A percentile compares a stretch with the other conserved stretches of the same genome.
These are phyloP conservation scores for Mastacembelus armatus DNA, from an alignment of 2,797 vertebrate species.

Conservation along the genomic window DNA sequence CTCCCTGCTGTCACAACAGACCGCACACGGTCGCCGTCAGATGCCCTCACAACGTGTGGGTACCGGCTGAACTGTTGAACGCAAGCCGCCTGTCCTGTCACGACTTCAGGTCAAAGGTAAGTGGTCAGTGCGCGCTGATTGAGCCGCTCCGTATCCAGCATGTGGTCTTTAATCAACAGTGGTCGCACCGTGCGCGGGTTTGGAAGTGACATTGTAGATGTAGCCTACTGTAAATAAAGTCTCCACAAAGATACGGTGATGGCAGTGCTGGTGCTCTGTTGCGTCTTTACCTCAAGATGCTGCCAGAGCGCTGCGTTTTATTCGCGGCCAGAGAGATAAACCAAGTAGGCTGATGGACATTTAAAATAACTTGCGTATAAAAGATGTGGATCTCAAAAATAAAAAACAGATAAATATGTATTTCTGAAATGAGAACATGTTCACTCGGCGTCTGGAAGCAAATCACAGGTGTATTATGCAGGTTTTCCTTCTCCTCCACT, in stretches of 20 bases:
- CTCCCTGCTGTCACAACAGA: neutral
- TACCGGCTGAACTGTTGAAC: slow-evolving; percentile 7
- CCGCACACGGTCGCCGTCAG: neutral
- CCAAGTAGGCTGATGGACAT: neutral
- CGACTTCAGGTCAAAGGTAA: slow-evolving; percentile 45
- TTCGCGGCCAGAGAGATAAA: neutral
- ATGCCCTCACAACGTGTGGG: neutral
- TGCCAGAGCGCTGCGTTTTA: neutral
- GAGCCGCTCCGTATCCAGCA: neutral
- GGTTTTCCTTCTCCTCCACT: neutral
- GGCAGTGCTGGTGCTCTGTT: neutral
- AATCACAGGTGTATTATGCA: too few relatives aligned
- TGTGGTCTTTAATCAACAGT: neutral
- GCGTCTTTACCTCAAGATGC: slow-evolving; percentile 4
- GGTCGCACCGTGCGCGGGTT: neutral
- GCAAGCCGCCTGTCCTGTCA: slow-evolving; percentile 12
- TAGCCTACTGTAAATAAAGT: neutral
- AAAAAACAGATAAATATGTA: too few relatives aligned
- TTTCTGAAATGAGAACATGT: too few relatives aligned
- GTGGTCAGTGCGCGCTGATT: neutral
- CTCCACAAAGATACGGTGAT: neutral
- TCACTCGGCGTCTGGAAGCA: too few relatives aligned
- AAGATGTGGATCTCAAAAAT: too few relatives aligned
- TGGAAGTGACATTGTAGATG: neutral
- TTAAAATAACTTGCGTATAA: neutral